Percentiles rank a stretch among this genome's conserved stretches.
phyloP scores from a whole-genome alignment of 2,888 invertebrate species.

The Drosophila kokeensis region DNA sequence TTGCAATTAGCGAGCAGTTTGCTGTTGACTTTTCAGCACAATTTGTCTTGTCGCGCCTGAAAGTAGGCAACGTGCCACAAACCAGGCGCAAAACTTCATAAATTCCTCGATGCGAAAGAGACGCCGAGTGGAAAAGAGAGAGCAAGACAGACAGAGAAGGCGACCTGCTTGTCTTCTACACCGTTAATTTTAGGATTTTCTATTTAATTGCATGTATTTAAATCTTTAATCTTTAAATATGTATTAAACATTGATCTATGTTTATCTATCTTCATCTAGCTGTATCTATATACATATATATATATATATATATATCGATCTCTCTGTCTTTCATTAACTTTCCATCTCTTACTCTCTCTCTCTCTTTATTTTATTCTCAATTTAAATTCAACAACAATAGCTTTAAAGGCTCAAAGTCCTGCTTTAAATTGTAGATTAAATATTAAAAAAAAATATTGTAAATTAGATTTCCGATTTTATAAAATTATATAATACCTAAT shows the following conservation, averaged over 20 bases:
- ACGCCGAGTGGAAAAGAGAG: neutral
- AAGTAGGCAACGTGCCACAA: slow-evolving; percentile 63
- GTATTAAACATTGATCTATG: neutral
- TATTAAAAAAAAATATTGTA: too few species aligned
- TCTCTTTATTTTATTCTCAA: neutral
- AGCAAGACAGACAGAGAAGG: neutral
- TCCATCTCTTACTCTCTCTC: neutral
- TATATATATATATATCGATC: neutral
- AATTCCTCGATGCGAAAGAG: slow-evolving; percentile 36
- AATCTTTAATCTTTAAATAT: too few species aligned
- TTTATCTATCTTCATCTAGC: neutral
- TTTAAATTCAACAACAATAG: neutral
- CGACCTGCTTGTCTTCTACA: neutral
- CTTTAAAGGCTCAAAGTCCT: too few species aligned
- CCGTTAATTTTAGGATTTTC: neutral
- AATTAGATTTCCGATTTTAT: too few species aligned
- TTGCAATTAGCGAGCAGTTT: slow-evolving; percentile 74
- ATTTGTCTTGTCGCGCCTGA: slow-evolving; percentile 73
- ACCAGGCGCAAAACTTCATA: slow-evolving; percentile 70
- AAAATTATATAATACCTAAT: too few species aligned
- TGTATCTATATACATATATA: too few species aligned
- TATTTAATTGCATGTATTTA: neutral
- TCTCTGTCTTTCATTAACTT: neutral
- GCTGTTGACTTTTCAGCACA: slow-evolving; percentile 73
- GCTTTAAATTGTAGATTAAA: too few species aligned